These are phyloP conservation scores for Griposia aprilina DNA, from an alignment of 2,888 invertebrate genomes.

Conservation along the genomic window DNA sequence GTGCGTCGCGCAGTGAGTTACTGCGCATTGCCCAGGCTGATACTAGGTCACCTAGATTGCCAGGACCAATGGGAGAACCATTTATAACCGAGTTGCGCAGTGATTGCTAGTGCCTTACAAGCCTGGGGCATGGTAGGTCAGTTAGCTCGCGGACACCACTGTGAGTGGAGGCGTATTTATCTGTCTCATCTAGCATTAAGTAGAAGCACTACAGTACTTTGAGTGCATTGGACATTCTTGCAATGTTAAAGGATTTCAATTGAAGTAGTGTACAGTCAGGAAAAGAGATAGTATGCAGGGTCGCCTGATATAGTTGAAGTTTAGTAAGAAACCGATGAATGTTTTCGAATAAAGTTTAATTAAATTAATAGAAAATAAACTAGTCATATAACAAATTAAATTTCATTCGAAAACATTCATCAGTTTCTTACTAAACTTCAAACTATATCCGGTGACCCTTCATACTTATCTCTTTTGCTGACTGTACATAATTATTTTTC, in stretches of 20 bases:
- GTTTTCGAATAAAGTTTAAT: too few relatives aligned
- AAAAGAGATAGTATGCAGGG: too few relatives aligned
- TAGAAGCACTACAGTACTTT: background rate
- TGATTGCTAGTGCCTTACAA: constrained; percentile 1
- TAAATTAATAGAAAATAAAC: too few relatives aligned
- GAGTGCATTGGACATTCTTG: too few relatives aligned
- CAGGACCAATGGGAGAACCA: constrained; percentile 7
- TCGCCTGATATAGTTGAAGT: too few relatives aligned
- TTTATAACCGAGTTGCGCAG: constrained; percentile 20
- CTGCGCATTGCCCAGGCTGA: constrained; percentile 17
- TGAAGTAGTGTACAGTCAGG: background rate
- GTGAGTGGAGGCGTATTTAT: background rate
- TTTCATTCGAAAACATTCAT: too few relatives aligned
- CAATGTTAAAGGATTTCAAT: background rate
- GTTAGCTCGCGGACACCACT: background rate
- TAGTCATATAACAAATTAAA: too few relatives aligned
- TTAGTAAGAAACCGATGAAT: too few relatives aligned
- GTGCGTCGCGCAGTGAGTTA: constrained; percentile 15
- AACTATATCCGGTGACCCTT: too few relatives aligned
- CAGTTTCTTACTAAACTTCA: background rate
- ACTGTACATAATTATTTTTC: too few relatives aligned
- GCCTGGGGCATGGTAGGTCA: background rate
- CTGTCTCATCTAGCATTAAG: background rate
- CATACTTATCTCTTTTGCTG: too few relatives aligned
- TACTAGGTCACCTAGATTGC: constrained; percentile 21